phyloP scores from a whole-genome alignment of 2,888 invertebrate species.

The Papilio elwesi region DNA sequence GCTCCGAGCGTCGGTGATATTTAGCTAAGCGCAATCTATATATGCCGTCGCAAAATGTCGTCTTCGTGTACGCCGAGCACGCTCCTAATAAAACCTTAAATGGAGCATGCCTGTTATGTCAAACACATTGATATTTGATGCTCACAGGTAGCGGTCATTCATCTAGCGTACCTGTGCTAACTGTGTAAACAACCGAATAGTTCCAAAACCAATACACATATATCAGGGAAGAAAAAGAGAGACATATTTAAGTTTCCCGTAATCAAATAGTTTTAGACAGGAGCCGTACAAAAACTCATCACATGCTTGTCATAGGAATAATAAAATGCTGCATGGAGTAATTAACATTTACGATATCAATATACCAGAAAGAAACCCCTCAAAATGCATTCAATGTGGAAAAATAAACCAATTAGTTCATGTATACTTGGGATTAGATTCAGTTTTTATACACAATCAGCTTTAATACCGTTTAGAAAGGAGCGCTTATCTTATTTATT shows the following conservation, averaged over 20 bases:
- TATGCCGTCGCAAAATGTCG: constrained; percentile 33
- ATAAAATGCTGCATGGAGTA: too few species aligned
- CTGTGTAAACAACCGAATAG: not conserved
- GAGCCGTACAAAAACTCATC: too few species aligned
- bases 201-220: too few species aligned
- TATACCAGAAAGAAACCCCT: too few species aligned
- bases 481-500: constrained; percentile 46
- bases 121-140: constrained; percentile 35
- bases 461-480: constrained; percentile 37
- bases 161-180: not conserved
- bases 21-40: constrained; percentile 24
- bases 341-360: too few species aligned
- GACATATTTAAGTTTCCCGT: too few species aligned
- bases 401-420: too few species aligned
- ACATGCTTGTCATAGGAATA: too few species aligned
- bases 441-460: not conserved
- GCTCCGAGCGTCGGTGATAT: constrained; percentile 19
- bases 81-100: constrained; percentile 34
- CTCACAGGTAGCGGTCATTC: constrained; percentile 5
- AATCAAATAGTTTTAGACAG: too few species aligned
- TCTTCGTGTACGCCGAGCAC: constrained; percentile 39
- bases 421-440: too few species aligned
- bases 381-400: too few species aligned
- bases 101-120: constrained; percentile 31
- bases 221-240: too few species aligned